These are phyloP conservation scores for Sardinella longiceps DNA, from an alignment of 2,797 vertebrate genomes.

Conservation along the genomic window DNA sequence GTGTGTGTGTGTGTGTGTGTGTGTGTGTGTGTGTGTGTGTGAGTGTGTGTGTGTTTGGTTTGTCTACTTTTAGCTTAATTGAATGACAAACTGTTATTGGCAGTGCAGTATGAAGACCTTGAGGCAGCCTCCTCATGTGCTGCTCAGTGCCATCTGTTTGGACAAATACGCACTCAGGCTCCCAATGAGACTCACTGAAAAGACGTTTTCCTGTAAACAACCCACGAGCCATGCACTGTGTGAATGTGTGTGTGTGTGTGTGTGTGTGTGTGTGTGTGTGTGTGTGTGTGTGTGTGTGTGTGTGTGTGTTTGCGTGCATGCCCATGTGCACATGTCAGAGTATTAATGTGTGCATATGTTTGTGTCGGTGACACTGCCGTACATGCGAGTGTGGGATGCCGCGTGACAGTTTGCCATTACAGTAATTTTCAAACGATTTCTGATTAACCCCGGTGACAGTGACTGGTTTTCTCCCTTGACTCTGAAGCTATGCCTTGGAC, in stretches of 20 bases:
- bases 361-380: slow-evolving; percentile 10
- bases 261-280: slow-evolving; percentile 9
- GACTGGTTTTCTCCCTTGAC: background rate
- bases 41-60: slow-evolving; percentile 76
- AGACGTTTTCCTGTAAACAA: slow-evolving; percentile 21
- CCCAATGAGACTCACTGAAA: slow-evolving; percentile 61
- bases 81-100: slow-evolving; percentile 78
- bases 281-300: slow-evolving; percentile 4
- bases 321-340: background rate
- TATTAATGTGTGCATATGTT: slow-evolving; percentile 19
- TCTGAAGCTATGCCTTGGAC: background rate
- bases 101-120: slow-evolving; percentile 75
- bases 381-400: background rate
- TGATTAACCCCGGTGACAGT: background rate
- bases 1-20: no score
- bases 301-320: background rate
- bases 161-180: slow-evolving; percentile 69
- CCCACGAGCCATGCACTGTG: background rate
- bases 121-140: slow-evolving; percentile 67
- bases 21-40: no score
- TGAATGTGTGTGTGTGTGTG: background rate
- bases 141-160: slow-evolving; percentile 71
- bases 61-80: slow-evolving; percentile 72
- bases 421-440: background rate
- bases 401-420: background rate